Base-by-base conservation (phyloP, 1,140 invertebrate species). In the Bilobella aurantiaca region DNA sequence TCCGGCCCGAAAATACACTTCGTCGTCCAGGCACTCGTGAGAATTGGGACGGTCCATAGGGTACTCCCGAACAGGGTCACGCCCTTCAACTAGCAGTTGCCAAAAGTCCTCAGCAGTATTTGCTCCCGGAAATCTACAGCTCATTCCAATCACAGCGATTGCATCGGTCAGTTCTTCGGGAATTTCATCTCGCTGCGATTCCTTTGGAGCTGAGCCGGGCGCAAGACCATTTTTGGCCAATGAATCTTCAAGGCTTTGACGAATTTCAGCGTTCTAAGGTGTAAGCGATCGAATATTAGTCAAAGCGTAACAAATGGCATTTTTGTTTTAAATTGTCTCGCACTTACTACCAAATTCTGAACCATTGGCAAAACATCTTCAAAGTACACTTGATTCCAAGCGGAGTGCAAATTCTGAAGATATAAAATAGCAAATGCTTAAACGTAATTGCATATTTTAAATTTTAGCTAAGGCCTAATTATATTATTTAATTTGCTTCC, bases 81-180 rank as follows among this genome's bases (percentile, higher is more conserved):
- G 58, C 12, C 58, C 58, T 30, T 59, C 58, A 5, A 34, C 5
- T 3, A 62, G 32, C 5, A 62, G 30, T 27, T 62, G 5, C 60
- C 60, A 62, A 27, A 62, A 62, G 31, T 62, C 60, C 5, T 62
- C 60, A 3, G 28, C 32, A 34, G 16, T 46, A 25, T 62, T 62
- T 23, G 60, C 31, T 37, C 37, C 60, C 8, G 60, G 32, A 27
- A 62, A 62, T n/a, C 60, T 30, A 62, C 60, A 62, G 34, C 60
- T 62, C 60, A 62, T 62, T 25, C 60, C 60, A 12, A 62, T 34
- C 8, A 62, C 37, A 27, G 60, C 31, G 25, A 62, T 62, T 37
- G 60, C 8, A 42, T 62, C 30, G 3, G 8, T 25, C 60, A 62
- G 25, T 46, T 62, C 58, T 8, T 59, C 28, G 14, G 28, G 28